Evolutionary conservation across 2,888 invertebrate species (phyloP).

Genomic region (Acanthoscelides obtectus): DNA sequence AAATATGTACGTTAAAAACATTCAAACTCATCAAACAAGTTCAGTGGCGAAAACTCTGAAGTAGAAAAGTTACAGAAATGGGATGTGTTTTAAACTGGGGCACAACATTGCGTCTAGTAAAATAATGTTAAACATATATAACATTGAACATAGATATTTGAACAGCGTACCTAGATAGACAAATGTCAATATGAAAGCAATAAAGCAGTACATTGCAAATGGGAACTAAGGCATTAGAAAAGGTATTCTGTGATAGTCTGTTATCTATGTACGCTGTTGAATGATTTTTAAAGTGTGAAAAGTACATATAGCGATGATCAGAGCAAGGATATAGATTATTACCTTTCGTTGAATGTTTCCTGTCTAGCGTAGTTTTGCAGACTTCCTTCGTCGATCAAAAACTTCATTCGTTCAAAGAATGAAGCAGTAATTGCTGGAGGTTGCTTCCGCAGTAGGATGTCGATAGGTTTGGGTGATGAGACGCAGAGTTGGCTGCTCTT

Average conservation of each 20-base stretch:
- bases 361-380: slow-evolving; percentile 95
- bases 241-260: not conserved
- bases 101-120: slow-evolving; percentile 68
- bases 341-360: slow-evolving; percentile 97
- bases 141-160: slow-evolving; percentile 20
- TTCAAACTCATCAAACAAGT: slow-evolving; percentile 19
- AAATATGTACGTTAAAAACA: slow-evolving; percentile 2
- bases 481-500: slow-evolving; percentile 87
- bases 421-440: slow-evolving; percentile 96
- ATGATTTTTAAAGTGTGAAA: not conserved
- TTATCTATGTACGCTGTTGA: not conserved
- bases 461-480: slow-evolving; percentile 91
- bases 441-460: slow-evolving; percentile 91
- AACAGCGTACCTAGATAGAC: not conserved
- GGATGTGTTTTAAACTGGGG: slow-evolving; percentile 65
- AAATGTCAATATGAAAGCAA: not conserved
- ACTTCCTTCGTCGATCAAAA: slow-evolving; percentile 96
- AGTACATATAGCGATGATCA: not conserved
- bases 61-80: slow-evolving; percentile 41
- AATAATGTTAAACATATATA: slow-evolving; percentile 35
- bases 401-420: slow-evolving; percentile 97
- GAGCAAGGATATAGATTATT: slow-evolving; percentile 27
- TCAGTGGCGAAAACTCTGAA: slow-evolving; percentile 28
- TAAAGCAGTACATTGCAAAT: too few relatives aligned
- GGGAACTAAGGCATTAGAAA: too few relatives aligned